Evolutionary conservation across 2,888 invertebrate species (phyloP), one percentile per base, ranked within the genome.

Genomic region (Corbicula japonica): DNA sequence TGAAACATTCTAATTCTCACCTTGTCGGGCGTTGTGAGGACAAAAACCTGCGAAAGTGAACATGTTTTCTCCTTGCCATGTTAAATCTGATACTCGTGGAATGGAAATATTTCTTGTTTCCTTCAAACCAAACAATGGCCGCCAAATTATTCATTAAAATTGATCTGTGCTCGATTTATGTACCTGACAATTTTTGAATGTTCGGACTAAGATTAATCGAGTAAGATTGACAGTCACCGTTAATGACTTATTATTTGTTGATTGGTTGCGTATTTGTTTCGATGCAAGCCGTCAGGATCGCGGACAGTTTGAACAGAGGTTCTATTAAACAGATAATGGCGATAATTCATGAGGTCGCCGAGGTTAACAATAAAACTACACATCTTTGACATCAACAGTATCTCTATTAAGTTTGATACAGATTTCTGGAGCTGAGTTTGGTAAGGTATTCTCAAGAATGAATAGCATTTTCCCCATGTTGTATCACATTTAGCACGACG

Each of bases 1-100:
- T n/a, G n/a, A n/a, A n/a, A n/a, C n/a, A n/a, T n/a, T n/a, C n/a
- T n/a, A n/a, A n/a, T n/a, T n/a, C n/a, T n/a, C n/a, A n/a, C n/a
- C n/a, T n/a, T n/a, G n/a, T n/a, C n/a, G n/a, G n/a, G n/a, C n/a
- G n/a, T n/a, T n/a, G n/a, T n/a, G n/a, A n/a, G 66, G 52, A 66
- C 66, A 66, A 66, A 54, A 41, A 41, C 54, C n/a, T 28, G 32
- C 28, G 66, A 54, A 66, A 54, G 34, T n/a, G 66, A 66, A 66
- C 66, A 66, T 66, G 35, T 66, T 66, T 15, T 10, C 21, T 6
- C 18, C 35, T 10, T 26, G 28, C 30, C 56, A 46, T 46, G 44
- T 28, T 46, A 66, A 75, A 80, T 75, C 32, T 60, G 80, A 80
- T 80, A 80, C 80, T 80, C 80, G 80, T 80, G 80, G 80, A 76